These are phyloP conservation scores for Orgyia antiqua DNA, from an alignment of 2,888 invertebrate species.

Conservation along the genomic window DNA sequence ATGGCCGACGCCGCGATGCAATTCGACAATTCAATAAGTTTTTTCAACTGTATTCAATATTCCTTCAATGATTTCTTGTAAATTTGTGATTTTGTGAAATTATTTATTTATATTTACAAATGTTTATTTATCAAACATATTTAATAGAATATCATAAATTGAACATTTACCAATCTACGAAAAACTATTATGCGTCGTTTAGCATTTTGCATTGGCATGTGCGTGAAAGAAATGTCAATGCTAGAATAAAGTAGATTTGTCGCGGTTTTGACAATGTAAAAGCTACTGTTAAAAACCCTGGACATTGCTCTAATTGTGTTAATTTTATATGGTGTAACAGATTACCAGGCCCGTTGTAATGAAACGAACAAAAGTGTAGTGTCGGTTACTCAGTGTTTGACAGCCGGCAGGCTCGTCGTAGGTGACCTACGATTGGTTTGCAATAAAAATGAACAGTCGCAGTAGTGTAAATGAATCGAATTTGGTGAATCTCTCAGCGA, in stretches of 20 bases:
- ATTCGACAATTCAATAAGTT: constrained; percentile 46
- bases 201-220: constrained; percentile 67
- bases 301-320: constrained; percentile 24
- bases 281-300: constrained; percentile 26
- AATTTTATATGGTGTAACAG: constrained; percentile 20
- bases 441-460: constrained; percentile 72
- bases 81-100: constrained; percentile 25
- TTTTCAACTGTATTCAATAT: constrained; percentile 23
- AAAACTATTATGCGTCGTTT: constrained; percentile 51
- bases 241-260: constrained; percentile 41
- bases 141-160: constrained; percentile 1
- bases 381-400: constrained; percentile 53
- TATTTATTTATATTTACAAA: constrained; percentile 33
- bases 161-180: background rate
- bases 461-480: constrained; percentile 69
- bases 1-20: constrained; percentile 70
- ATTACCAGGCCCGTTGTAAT: constrained; percentile 45
- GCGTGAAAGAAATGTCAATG: constrained; percentile 66
- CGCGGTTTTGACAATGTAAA: constrained; percentile 58
- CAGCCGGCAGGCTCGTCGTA: constrained; percentile 72
- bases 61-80: constrained; percentile 23
- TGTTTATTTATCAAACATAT: constrained; percentile 34
- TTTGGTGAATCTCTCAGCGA: constrained; percentile 69
- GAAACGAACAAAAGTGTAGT: constrained; percentile 58
- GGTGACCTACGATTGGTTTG: constrained; percentile 45